Percentiles rank a stretch among this genome's conserved stretches.
These are phyloP conservation scores for Drosophila pachea DNA, from an alignment of 1,140 invertebrate genomes.

Conservation along the genomic window DNA sequence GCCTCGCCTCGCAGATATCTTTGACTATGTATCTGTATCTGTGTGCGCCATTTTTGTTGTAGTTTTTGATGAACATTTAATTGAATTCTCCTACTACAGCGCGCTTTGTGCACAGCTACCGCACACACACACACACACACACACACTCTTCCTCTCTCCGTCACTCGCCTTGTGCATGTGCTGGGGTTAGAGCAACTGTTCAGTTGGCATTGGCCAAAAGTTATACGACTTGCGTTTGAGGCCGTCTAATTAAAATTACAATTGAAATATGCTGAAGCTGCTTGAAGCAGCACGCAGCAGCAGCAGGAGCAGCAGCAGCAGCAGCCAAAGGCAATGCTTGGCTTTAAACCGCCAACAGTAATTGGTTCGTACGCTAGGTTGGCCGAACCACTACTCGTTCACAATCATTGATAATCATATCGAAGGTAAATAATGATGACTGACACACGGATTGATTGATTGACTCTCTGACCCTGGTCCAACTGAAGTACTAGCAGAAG, in stretches of 20 bases:
- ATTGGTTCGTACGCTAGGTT: too few relatives aligned
- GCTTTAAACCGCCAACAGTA: slow-evolving; percentile 20
- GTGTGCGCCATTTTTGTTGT: slow-evolving; percentile 62
- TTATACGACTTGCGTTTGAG: slow-evolving; percentile 39
- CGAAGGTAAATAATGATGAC: background rate
- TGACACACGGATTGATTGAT: background rate
- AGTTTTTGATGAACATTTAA: slow-evolving; percentile 77
- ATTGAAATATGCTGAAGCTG: slow-evolving; percentile 53
- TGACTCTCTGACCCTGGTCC: background rate
- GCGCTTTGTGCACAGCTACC: slow-evolving; percentile 47
- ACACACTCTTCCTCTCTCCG: slow-evolving; percentile 23
- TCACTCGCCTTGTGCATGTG: background rate
- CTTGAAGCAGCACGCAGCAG: slow-evolving; percentile 36
- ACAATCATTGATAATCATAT: background rate
- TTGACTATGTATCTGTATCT: slow-evolving; percentile 19
- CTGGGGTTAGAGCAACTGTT: slow-evolving; percentile 15
- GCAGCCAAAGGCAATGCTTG: slow-evolving; percentile 23
- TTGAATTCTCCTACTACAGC: slow-evolving; percentile 63
- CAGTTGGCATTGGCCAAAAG: slow-evolving; percentile 39
- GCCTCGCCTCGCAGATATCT: slow-evolving; percentile 28
- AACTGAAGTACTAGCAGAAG: background rate
- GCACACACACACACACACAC: slow-evolving; percentile 21
- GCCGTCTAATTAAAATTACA: slow-evolving; percentile 71
- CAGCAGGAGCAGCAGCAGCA: too few relatives aligned
- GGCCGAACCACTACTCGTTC: too few relatives aligned